Percentiles rank a stretch among this genome's conserved stretches.
Evolutionary conservation across 2,113 vertebrate species (phyloP).

Genomic region (Cinclus mexicanus): DNA sequence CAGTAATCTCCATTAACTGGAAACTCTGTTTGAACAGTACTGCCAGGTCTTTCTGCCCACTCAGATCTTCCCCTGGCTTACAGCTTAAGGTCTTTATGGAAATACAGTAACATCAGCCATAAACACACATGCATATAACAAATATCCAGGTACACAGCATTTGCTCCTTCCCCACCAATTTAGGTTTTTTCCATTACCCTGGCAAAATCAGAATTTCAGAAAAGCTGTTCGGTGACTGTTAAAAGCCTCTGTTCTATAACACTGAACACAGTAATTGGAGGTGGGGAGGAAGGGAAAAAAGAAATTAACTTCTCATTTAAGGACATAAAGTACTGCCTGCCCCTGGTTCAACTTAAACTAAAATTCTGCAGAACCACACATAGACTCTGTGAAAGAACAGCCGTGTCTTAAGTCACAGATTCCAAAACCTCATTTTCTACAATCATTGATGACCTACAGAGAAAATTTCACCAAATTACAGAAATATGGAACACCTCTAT

Average conservation of each 20-base stretch:
- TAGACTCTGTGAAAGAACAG: not conserved
- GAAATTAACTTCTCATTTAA: conserved; percentile 37
- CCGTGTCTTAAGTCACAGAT: not conserved
- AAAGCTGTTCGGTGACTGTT: not conserved
- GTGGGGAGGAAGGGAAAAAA: not conserved
- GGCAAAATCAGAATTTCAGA: not conserved
- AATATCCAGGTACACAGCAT: not conserved
- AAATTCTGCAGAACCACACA: conserved; percentile 1
- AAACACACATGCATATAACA: not conserved
- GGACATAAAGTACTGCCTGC: conserved; percentile 18
- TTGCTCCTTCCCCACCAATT: not conserved
- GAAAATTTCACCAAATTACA: conserved; percentile 20
- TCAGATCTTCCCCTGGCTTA: not conserved
- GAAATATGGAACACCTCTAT: not conserved
- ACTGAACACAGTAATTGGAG: not conserved
- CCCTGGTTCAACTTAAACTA: not conserved
- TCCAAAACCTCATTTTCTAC: conserved; percentile 14
- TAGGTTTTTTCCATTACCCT: not conserved
- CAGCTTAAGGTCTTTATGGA: not conserved
- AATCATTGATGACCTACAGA: not conserved
- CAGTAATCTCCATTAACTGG: not conserved
- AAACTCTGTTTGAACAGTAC: not conserved
- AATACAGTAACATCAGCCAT: not conserved
- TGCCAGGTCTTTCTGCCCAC: not conserved
- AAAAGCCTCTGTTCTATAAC: not conserved